Conservation (phyloP, 92 coral and sea anemone species). For the Palythoa heliodiscus region DNA sequence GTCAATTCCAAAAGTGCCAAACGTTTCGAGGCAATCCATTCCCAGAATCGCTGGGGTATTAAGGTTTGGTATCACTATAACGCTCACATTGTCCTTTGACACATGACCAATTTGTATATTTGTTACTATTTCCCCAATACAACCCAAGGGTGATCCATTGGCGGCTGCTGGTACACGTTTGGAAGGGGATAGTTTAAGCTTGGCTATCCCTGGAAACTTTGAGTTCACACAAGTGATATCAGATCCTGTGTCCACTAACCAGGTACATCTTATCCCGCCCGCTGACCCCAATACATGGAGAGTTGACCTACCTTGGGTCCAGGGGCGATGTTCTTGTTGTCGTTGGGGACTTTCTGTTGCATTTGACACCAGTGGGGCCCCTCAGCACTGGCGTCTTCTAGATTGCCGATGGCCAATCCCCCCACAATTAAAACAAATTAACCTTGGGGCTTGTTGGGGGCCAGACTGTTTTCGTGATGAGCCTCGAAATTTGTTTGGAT, state of each 20-base stretch:
- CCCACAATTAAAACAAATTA: no score
- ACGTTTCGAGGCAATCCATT: no score
- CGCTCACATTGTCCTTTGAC: no score
- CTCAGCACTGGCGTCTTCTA: slow-evolving; percentile 26
- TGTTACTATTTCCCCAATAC: no score
- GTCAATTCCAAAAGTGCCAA: no score
- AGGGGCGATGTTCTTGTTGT: slow-evolving; percentile 27
- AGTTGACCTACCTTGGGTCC: slow-evolving; percentile 42
- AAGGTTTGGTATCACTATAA: no score
- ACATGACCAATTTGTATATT: no score
- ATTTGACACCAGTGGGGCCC: slow-evolving; percentile 45
- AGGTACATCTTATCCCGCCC: slow-evolving; percentile 26
- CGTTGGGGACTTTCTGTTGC: slow-evolving; percentile 32
- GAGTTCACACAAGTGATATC: slow-evolving; percentile 46
- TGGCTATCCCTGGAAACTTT: slow-evolving; percentile 21
- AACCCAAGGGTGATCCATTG: slow-evolving; percentile 29
- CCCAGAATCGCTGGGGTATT: no score
- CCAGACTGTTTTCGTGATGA: slow-evolving; percentile 10
- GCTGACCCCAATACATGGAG: slow-evolving; percentile 35
- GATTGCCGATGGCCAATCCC: slow-evolving; percentile 38
- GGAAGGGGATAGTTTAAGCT: slow-evolving; percentile 26
- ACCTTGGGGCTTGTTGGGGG: slow-evolving; percentile 25
- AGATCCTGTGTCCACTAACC: slow-evolving; percentile 52
- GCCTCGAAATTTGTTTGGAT: slow-evolving; percentile 11
- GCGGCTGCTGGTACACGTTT: slow-evolving; percentile 44